These are phyloP conservation scores for Acromyrmex echinatior DNA, from an alignment of 1,140 invertebrate species.

Conservation along the genomic window DNA sequence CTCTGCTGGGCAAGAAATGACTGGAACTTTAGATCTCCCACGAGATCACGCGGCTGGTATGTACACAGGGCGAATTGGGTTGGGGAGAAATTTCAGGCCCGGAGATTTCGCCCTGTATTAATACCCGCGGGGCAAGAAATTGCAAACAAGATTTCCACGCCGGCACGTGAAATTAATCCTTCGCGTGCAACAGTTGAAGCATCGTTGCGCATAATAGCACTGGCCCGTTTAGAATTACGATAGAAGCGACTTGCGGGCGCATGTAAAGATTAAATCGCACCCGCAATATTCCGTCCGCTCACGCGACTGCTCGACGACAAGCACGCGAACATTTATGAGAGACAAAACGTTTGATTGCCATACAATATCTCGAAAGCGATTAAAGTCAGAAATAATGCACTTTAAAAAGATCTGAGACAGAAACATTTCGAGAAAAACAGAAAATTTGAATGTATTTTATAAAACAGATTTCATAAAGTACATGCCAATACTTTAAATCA, in stretches of 20 bases:
- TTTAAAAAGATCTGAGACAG: not conserved
- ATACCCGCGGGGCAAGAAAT: conserved; percentile 75
- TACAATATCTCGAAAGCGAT: not conserved
- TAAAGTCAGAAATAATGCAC: conserved; percentile 6
- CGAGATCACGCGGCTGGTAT: conserved; percentile 32
- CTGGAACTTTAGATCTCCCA: conserved; percentile 45
- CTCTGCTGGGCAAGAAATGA: conserved; percentile 59
- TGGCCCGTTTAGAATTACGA: conserved; percentile 44
- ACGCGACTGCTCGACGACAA: conserved; percentile 37
- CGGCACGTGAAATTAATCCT: conserved; percentile 72
- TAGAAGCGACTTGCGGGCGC: conserved; percentile 1
- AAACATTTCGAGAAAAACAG: not conserved
- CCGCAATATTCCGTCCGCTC: conserved; percentile 13
- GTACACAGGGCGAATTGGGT: conserved; percentile 55
- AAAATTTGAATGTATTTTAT: conserved; percentile 3
- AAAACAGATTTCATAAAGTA: not conserved
- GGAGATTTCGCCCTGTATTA: conserved; percentile 68
- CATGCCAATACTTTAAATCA: not conserved
- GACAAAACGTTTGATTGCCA: conserved; percentile 40
- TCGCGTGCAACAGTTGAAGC: conserved; percentile 72
- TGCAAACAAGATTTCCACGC: conserved; percentile 70
- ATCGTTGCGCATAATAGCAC: conserved; percentile 13
- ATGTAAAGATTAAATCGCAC: conserved; percentile 50
- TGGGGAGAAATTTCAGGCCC: conserved; percentile 66
- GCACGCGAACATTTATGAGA: conserved; percentile 22